Percentiles rank a stretch among this genome's conserved stretches.
These are phyloP conservation scores for Crematogaster levior DNA, from an alignment of 2,888 invertebrate species.

Conservation along the genomic window DNA sequence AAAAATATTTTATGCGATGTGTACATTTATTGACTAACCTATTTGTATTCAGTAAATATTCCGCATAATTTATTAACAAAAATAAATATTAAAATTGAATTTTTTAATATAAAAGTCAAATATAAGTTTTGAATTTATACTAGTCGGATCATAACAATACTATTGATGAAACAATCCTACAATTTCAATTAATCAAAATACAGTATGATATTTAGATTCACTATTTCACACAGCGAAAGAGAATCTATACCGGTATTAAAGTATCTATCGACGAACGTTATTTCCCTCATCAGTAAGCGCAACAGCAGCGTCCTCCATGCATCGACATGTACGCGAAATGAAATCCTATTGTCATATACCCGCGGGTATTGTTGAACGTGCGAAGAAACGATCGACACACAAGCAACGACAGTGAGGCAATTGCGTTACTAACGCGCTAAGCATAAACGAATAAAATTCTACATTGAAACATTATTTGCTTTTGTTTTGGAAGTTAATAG, in stretches of 20 bases:
- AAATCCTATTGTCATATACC: constrained; percentile 44
- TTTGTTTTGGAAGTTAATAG: not conserved
- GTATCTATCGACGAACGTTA: constrained; percentile 17
- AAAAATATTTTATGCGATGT: not conserved
- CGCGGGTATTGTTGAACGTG: constrained; percentile 36
- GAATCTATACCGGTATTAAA: constrained; percentile 2
- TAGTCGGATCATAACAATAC: too few relatives aligned
- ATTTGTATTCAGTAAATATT: not conserved
- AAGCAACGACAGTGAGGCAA: constrained; percentile 8
- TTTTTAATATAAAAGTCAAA: not conserved
- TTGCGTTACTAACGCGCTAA: constrained; percentile 17
- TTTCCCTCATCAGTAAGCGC: constrained; percentile 50
- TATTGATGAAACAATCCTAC: not conserved
- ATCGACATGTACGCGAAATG: constrained; percentile 43
- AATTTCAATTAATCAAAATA: constrained; percentile 22
- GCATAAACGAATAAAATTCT: constrained; percentile 11
- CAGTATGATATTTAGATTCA: not conserved
- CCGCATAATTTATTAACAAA: not conserved
- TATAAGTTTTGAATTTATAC: too few relatives aligned
- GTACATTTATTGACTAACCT: not conserved
- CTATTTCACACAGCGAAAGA: constrained; percentile 8
- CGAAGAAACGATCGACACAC: constrained; percentile 29
- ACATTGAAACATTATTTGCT: not conserved
- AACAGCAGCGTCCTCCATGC: constrained; percentile 25
- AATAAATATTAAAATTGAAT: not conserved